These are phyloP conservation scores for Rhinichthys klamathensis DNA, from an alignment of 2,113 vertebrate genomes.

Conservation along the genomic window DNA sequence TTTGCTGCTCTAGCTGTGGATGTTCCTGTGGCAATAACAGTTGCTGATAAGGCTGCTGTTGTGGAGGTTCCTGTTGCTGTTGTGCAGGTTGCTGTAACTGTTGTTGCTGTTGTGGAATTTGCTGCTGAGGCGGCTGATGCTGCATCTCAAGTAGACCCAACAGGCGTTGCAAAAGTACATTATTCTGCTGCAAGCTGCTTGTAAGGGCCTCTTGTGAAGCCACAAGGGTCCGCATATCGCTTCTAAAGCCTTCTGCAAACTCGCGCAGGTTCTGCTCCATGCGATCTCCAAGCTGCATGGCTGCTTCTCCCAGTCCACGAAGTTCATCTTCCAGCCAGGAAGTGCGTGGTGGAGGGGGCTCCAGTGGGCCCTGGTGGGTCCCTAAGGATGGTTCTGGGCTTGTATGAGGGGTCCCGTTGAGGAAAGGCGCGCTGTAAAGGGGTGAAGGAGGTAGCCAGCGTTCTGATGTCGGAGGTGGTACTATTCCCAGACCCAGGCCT, in stretches of 20 bases:
- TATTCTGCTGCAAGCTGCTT: constrained; percentile 79
- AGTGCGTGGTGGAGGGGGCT: constrained; percentile 70
- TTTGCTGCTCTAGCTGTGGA: constrained; percentile 55
- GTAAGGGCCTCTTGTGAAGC: constrained; percentile 78
- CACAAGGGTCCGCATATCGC: constrained; percentile 77
- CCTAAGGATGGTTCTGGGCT: constrained; percentile 78
- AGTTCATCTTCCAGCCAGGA: constrained; percentile 82
- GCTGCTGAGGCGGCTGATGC: constrained; percentile 66
- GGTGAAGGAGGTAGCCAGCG: constrained; percentile 82
- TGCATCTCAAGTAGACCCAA: constrained; percentile 79
- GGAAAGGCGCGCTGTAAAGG: constrained; percentile 80
- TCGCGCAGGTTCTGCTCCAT: constrained; percentile 77
- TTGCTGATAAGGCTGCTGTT: constrained; percentile 64
- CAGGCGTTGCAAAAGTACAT: constrained; percentile 78
- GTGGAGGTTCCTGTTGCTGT: constrained; percentile 54
- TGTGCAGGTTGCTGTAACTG: constrained; percentile 59
- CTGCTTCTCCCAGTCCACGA: constrained; percentile 76
- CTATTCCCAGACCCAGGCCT: constrained; percentile 77
- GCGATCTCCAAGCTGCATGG: constrained; percentile 76
- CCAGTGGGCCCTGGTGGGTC: constrained; percentile 74
- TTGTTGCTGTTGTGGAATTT: constrained; percentile 53
- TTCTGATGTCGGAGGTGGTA: constrained; percentile 78
- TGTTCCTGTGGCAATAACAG: constrained; percentile 52
- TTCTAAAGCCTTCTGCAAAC: constrained; percentile 76
- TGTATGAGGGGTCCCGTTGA: constrained; percentile 80